phyloP scores from a whole-genome alignment of 2,797 vertebrate genomes.

The Tapera naevia region DNA sequence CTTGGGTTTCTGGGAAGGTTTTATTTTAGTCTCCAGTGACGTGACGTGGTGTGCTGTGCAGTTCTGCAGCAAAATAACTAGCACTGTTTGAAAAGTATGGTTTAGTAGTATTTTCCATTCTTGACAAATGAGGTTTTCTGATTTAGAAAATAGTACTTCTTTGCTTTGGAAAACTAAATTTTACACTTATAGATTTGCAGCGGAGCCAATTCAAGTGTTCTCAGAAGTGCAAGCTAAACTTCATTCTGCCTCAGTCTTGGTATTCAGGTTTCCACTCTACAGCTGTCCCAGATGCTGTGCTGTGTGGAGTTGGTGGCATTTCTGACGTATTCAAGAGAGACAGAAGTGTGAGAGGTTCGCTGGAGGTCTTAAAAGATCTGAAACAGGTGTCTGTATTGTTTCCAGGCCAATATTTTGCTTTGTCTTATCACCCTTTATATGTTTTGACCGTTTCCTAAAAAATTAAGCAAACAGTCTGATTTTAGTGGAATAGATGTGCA shows the following conservation, averaged over 20 bases:
- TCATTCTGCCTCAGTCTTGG: not conserved
- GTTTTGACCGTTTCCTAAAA: not conserved
- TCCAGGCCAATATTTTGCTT: not conserved
- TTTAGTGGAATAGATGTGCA: not conserved
- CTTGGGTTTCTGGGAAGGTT: slow-evolving; percentile 58
- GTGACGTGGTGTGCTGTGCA: slow-evolving; percentile 21
- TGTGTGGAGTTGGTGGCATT: accelerated
- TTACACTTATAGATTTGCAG: not conserved
- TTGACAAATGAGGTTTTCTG: not conserved
- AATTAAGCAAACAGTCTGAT: not conserved
- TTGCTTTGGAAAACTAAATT: slow-evolving; percentile 6
- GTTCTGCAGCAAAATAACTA: slow-evolving; percentile 23
- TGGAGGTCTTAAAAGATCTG: not conserved
- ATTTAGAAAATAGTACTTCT: not conserved
- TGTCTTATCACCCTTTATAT: not conserved
- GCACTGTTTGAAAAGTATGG: not conserved
- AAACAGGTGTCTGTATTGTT: not conserved
- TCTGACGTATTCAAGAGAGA: not conserved
- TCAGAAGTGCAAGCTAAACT: not conserved
- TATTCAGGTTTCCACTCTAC: not conserved
- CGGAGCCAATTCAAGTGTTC: not conserved
- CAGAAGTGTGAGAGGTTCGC: not conserved
- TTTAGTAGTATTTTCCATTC: slow-evolving; percentile 45
- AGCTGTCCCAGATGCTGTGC: not conserved
- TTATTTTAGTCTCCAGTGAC: slow-evolving; percentile 49